Conservation (phyloP, 2,888 invertebrate genomes). For the Pyrrhia umbra region DNA sequence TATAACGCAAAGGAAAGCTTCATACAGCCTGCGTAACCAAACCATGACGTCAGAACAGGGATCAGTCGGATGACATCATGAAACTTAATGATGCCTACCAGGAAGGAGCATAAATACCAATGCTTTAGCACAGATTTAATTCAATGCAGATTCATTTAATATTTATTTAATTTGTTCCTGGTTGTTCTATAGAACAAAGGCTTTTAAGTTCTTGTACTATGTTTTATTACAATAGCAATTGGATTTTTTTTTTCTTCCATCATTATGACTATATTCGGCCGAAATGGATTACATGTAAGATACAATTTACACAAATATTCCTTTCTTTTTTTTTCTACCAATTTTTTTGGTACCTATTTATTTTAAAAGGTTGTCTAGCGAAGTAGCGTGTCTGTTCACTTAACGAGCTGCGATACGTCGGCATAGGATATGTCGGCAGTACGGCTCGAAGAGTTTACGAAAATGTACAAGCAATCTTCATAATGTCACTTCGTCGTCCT, state of each 20-base stretch:
- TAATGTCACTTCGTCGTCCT: slow-evolving; percentile 6
- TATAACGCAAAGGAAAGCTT: slow-evolving; percentile 7
- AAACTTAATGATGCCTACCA: slow-evolving; percentile 23
- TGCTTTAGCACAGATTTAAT: slow-evolving; percentile 23
- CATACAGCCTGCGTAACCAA: background rate
- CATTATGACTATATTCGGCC: background rate
- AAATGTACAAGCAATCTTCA: slow-evolving; percentile 12
- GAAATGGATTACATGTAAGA: background rate
- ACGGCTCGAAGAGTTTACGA: slow-evolving; percentile 2
- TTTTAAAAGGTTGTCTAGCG: slow-evolving; percentile 40
- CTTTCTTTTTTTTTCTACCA: no score
- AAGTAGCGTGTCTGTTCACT: slow-evolving; percentile 14
- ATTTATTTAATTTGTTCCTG: slow-evolving; percentile 27
- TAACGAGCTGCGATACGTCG: slow-evolving; percentile 30
- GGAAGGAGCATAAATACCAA: slow-evolving; percentile 49
- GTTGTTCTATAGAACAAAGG: slow-evolving; percentile 14
- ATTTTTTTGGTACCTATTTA: slow-evolving; percentile 31
- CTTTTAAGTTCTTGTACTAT: slow-evolving; percentile 1
- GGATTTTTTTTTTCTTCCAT: slow-evolving; percentile 12
- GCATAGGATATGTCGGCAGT: slow-evolving; percentile 12
- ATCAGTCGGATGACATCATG: slow-evolving; percentile 43
- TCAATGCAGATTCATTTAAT: slow-evolving; percentile 13
- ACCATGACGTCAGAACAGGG: slow-evolving; percentile 37
- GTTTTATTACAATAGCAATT: background rate
- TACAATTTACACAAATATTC: no score